These are phyloP conservation scores for Himalopsyche anomala DNA, from an alignment of 2,888 invertebrate species.

Conservation along the genomic window DNA sequence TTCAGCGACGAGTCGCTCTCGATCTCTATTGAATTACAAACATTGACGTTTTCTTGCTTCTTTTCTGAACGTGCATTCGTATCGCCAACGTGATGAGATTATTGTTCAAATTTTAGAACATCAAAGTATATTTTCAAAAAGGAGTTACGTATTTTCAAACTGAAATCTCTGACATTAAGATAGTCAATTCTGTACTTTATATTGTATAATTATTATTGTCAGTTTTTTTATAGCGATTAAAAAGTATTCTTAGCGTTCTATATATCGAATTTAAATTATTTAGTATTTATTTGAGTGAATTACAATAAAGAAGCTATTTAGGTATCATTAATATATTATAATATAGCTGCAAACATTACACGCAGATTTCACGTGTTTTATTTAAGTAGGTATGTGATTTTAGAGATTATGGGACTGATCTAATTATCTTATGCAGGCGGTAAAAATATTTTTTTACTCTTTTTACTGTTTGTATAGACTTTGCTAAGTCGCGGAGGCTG, in stretches of 20 bases:
- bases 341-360: conserved; percentile 26
- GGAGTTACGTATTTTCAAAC: neutral
- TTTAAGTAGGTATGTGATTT: conserved; percentile 42
- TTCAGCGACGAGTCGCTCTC: no score
- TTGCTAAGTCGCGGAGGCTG: conserved; percentile 1
- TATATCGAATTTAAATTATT: conserved; percentile 41
- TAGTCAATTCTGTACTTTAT: conserved; percentile 50
- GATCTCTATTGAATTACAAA: no score
- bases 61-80: neutral
- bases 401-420: conserved; percentile 51
- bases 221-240: conserved; percentile 44
- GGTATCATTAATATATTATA: conserved; percentile 6
- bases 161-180: neutral
- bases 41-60: no score
- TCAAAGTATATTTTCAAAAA: conserved; percentile 50
- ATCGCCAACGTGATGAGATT: conserved; percentile 39
- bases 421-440: conserved; percentile 18
- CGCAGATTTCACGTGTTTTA: conserved; percentile 35
- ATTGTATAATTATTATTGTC: conserved; percentile 51
- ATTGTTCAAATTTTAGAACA: conserved; percentile 54
- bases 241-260: conserved; percentile 37
- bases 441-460: conserved; percentile 25
- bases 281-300: conserved; percentile 14
- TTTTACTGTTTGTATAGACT: conserved; percentile 45
- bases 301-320: conserved; percentile 27